Evolutionary conservation across 2,888 invertebrate genomes (phyloP).

Genomic region (Rhagium mordax): DNA sequence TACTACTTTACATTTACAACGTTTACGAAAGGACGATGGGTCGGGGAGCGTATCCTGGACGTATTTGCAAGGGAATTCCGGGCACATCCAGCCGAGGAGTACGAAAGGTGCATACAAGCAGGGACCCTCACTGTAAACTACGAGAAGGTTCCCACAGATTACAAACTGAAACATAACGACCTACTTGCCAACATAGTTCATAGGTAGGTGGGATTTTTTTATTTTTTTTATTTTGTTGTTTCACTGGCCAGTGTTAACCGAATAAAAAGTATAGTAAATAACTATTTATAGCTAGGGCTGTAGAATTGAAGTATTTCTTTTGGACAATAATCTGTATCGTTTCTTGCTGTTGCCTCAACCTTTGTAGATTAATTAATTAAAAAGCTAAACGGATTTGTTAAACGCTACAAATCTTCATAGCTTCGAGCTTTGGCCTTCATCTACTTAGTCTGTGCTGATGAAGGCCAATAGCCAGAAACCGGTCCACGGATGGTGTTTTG

Average conservation of each 20-base stretch:
- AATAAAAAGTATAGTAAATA: not conserved
- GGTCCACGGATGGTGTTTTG: too few species aligned
- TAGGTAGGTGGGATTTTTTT: constrained; percentile 77
- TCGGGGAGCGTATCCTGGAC: constrained; percentile 92
- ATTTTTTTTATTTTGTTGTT: not conserved
- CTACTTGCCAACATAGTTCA: constrained; percentile 94
- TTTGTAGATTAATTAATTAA: too few species aligned
- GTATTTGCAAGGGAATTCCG: constrained; percentile 95
- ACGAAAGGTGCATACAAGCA: constrained; percentile 91
- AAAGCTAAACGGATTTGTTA: too few species aligned
- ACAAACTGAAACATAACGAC: constrained; percentile 94
- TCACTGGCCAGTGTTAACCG: not conserved
- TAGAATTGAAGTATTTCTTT: not conserved
- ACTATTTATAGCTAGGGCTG: not conserved
- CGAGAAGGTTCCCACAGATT: constrained; percentile 91
- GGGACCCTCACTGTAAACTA: constrained; percentile 96
- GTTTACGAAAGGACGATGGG: constrained; percentile 97
- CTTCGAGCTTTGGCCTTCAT: too few species aligned
- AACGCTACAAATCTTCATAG: too few species aligned
- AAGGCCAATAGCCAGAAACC: too few species aligned
- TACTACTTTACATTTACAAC: constrained; percentile 98
- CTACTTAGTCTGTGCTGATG: too few species aligned
- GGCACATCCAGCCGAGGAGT: constrained; percentile 94
- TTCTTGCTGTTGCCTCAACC: not conserved
- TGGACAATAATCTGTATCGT: not conserved